These are phyloP conservation scores for Coracias cyanogaster DNA, from an alignment of 2,797 vertebrate species.

Conservation along the genomic window DNA sequence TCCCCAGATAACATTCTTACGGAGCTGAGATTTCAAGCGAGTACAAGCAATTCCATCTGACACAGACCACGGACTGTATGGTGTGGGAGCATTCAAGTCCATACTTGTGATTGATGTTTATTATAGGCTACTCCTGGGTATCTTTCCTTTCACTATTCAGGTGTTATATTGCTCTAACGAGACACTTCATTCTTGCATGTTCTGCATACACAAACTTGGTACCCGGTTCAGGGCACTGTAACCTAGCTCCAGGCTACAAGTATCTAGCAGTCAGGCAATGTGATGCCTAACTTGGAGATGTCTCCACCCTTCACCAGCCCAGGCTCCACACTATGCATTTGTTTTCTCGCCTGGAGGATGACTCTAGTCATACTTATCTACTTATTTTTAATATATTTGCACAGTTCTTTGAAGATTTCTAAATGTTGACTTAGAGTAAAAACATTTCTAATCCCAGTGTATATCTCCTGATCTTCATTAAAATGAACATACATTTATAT, in stretches of 20 bases:
- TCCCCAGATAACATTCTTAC: background rate
- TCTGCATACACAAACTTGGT: background rate
- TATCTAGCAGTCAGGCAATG: background rate
- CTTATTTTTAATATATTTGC: background rate
- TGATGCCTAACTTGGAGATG: background rate
- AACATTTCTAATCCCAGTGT: background rate
- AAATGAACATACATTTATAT: background rate
- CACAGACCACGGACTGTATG: background rate
- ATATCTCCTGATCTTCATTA: constrained; percentile 22
- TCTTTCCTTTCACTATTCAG: background rate
- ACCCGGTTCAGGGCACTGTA: background rate
- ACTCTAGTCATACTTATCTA: background rate
- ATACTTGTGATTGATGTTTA: background rate
- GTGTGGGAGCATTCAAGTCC: background rate
- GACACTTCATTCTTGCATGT: background rate
- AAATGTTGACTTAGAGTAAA: background rate
- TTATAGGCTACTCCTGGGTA: background rate
- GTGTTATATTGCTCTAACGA: background rate
- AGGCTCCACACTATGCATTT: background rate
- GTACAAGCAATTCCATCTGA: background rate
- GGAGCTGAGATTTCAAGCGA: background rate
- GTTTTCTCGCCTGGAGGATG: background rate
- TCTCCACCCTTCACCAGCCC: background rate
- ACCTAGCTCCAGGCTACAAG: background rate
- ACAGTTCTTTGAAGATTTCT: constrained; percentile 2